phyloP scores from a whole-genome alignment of 2,888 invertebrate genomes.

The Stegophylla sp. region DNA sequence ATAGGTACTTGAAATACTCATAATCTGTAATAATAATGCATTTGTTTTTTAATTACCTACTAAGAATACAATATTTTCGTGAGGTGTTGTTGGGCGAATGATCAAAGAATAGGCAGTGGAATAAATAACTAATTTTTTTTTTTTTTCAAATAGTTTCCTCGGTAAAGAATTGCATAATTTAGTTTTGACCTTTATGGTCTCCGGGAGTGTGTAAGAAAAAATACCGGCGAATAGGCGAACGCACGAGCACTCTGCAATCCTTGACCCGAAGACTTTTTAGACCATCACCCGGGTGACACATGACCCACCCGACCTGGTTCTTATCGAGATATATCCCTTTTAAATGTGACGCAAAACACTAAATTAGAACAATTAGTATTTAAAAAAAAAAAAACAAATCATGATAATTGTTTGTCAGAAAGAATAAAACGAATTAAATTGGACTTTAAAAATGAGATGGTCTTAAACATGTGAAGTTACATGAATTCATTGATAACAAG shows the following conservation, averaged over 20 bases:
- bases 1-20: too few species aligned
- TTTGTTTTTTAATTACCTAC: too few species aligned
- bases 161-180: conserved; percentile 32
- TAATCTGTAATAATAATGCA: too few species aligned
- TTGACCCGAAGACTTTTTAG: conserved; percentile 56
- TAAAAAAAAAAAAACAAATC: too few species aligned
- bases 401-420: background rate
- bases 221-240: conserved; percentile 17
- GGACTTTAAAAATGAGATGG: conserved; percentile 3
- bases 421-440: background rate
- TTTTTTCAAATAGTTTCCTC: background rate
- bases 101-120: conserved; percentile 8
- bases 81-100: too few species aligned
- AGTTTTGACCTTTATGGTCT: conserved; percentile 43
- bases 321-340: conserved; percentile 51
- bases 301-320: conserved; percentile 50
- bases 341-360: conserved; percentile 38
- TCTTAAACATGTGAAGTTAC: background rate
- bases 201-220: conserved; percentile 26
- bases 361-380: conserved; percentile 50
- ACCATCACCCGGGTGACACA: conserved; percentile 57
- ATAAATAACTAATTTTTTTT: conserved; percentile 24
- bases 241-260: conserved; percentile 43
- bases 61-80: too few species aligned
- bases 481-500: background rate